A percentile compares a stretch with the other conserved stretches of the same genome.
Evolutionary conservation across 1,140 invertebrate species (phyloP).

Genomic region (Trachymyrmex septentrionalis): DNA sequence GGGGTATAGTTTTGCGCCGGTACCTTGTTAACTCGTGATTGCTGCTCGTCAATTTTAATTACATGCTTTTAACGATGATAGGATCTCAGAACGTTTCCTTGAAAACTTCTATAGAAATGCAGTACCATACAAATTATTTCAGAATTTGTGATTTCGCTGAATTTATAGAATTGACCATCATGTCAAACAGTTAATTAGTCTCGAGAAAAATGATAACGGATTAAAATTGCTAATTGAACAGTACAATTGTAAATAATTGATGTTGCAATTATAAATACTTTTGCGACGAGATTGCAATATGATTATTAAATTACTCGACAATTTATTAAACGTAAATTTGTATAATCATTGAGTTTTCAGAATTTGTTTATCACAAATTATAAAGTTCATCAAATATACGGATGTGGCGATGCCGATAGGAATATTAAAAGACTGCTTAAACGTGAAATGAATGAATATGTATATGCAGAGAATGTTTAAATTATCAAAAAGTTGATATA

Average conservation of each 20-base stretch:
- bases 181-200: conserved; percentile 37
- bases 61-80: conserved; percentile 49
- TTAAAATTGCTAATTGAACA: conserved; percentile 35
- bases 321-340: conserved; percentile 50
- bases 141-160: conserved; percentile 13
- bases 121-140: conserved; percentile 1
- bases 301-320: conserved; percentile 43
- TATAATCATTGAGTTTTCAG: conserved; percentile 52
- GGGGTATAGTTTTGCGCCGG: conserved; percentile 6
- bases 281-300: background rate
- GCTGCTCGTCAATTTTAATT: conserved; percentile 61
- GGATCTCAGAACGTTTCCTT: conserved; percentile 39
- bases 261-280: conserved; percentile 43
- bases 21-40: conserved; percentile 58
- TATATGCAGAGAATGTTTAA: background rate
- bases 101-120: conserved; percentile 18
- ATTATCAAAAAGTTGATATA: conserved; percentile 17
- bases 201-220: conserved; percentile 3
- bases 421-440: conserved; percentile 38
- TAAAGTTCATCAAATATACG: conserved; percentile 50
- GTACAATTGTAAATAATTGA: conserved; percentile 45
- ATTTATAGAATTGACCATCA: conserved; percentile 18
- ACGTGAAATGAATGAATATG: conserved; percentile 23
- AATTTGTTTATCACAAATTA: conserved; percentile 56
- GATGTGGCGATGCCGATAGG: background rate